These are phyloP conservation scores for Drosophila nebulosa DNA, from an alignment of 1,140 invertebrate species.

Conservation along the genomic window DNA sequence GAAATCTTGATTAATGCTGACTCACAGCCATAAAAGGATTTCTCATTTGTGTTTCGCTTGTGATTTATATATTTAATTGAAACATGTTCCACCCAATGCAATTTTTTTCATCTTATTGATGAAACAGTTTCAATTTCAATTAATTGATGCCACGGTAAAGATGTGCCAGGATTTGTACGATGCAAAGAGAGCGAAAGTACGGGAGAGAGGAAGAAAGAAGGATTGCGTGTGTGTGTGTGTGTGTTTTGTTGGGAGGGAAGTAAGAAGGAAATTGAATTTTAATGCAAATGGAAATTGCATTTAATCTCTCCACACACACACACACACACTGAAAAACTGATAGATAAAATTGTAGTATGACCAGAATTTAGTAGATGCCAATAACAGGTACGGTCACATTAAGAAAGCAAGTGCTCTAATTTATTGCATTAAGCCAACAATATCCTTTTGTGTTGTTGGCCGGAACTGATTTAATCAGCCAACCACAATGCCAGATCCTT, in stretches of 20 bases:
- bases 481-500: background rate
- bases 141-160: slow-evolving; percentile 2
- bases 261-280: background rate
- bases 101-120: slow-evolving; percentile 3
- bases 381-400: background rate
- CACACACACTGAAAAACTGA: background rate
- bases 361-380: background rate
- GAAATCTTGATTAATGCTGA: slow-evolving; percentile 47
- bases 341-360: background rate
- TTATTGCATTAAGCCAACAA: background rate
- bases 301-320: slow-evolving; percentile 5
- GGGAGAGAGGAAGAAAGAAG: background rate
- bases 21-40: slow-evolving; percentile 39
- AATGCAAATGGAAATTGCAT: slow-evolving; percentile 8
- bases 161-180: background rate
- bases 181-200: background rate
- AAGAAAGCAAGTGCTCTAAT: background rate
- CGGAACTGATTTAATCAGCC: background rate
- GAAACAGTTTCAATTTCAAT: slow-evolving; percentile 7
- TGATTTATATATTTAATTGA: slow-evolving; percentile 34
- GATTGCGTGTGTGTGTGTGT: too few relatives aligned
- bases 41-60: slow-evolving; percentile 7
- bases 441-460: background rate
- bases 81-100: slow-evolving; percentile 9
- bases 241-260: too few relatives aligned